Conservation (phyloP, 23 tunicate genomes). For the Trididemnum miniatum region DNA sequence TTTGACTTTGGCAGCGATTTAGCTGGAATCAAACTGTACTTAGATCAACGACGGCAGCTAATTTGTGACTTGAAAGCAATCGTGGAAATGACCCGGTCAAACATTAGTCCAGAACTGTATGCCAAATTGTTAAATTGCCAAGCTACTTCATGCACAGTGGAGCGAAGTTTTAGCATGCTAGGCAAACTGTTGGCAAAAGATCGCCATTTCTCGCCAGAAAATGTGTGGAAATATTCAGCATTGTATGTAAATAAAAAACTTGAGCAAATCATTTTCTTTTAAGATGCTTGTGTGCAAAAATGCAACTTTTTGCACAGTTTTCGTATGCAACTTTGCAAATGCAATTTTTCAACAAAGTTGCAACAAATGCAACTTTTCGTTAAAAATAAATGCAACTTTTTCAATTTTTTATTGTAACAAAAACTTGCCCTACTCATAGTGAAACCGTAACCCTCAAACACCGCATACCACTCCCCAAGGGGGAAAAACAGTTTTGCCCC, state of each 20-base stretch:
- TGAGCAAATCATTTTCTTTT: neutral
- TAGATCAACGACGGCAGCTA: neutral
- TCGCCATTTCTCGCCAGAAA: neutral
- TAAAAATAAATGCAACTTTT: neutral
- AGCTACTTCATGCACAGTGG: constrained; percentile 20
- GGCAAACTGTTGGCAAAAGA: constrained; percentile 17
- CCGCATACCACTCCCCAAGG: too few species aligned
- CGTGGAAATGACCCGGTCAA: constrained; percentile 24
- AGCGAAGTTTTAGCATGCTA: constrained; percentile 35
- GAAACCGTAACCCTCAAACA: too few species aligned
- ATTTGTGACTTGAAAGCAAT: constrained; percentile 21
- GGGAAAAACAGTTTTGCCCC: too few species aligned
- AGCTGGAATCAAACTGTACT: constrained; percentile 9
- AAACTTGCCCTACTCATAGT: neutral
- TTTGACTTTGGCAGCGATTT: constrained; percentile 31
- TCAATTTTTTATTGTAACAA: neutral
- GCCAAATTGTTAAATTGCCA: constrained; percentile 36
- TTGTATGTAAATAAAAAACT: neutral
- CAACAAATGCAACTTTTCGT: neutral
- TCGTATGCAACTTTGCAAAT: neutral
- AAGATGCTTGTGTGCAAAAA: neutral
- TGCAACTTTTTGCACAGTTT: neutral
- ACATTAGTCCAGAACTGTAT: constrained; percentile 31
- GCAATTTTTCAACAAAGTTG: neutral
- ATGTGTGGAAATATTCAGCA: neutral